phyloP scores from a whole-genome alignment of 2,113 vertebrate species.

The Symphodus melops region DNA sequence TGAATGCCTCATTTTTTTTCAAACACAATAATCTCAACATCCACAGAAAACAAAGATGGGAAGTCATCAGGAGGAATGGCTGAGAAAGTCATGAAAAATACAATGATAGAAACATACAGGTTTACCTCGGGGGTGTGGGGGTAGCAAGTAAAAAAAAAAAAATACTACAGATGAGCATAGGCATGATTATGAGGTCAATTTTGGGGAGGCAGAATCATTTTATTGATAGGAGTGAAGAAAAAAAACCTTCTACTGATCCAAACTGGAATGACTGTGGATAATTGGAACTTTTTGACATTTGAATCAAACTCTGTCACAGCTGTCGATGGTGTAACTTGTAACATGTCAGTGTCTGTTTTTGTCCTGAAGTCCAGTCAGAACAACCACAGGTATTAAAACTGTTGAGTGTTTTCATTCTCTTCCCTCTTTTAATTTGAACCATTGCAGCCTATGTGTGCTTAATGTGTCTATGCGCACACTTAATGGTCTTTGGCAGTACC shows the following conservation, averaged over 20 bases:
- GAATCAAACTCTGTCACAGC: background rate
- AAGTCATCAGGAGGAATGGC: background rate
- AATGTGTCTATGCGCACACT: background rate
- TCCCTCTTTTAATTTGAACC: conserved; percentile 2
- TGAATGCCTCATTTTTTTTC: background rate
- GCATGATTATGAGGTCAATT: background rate
- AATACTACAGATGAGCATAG: background rate
- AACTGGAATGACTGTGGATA: background rate
- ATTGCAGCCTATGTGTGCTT: conserved; percentile 18
- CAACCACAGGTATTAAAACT: conserved; percentile 6
- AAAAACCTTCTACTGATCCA: conserved; percentile 19
- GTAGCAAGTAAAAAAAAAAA: background rate
- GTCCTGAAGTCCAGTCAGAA: background rate
- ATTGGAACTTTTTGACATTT: background rate
- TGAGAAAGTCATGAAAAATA: background rate
- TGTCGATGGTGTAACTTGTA: background rate
- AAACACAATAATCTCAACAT: background rate
- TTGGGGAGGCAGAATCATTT: background rate
- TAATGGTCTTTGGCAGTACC: background rate
- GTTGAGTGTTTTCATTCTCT: background rate
- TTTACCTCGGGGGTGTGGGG: background rate
- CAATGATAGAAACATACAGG: background rate
- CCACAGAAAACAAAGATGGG: background rate
- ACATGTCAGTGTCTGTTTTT: conserved; percentile 15
- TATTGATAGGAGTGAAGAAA: background rate